phyloP scores from a whole-genome alignment of 2,888 invertebrate species.

The Drosophila engyochracea region DNA sequence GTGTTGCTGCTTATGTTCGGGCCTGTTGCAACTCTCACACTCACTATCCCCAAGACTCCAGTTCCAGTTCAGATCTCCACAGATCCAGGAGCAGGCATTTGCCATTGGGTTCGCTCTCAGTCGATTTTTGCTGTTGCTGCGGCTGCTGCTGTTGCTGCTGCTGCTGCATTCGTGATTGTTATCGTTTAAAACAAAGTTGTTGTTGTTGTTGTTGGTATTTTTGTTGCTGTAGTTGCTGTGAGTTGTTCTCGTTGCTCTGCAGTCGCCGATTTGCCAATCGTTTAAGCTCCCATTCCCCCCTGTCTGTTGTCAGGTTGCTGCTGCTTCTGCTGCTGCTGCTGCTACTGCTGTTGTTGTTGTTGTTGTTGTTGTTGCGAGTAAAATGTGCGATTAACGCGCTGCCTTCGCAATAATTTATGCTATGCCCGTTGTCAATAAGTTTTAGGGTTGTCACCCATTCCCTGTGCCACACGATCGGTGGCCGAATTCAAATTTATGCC shows the following conservation, averaged over 20 bases:
- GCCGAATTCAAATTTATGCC: constrained; percentile 62
- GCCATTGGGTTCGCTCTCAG: constrained; percentile 48
- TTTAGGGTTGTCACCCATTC: constrained; percentile 62
- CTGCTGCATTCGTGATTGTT: constrained; percentile 77
- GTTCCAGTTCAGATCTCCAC: constrained; percentile 21
- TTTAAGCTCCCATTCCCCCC: constrained; percentile 49
- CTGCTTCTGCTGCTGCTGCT: constrained; percentile 41
- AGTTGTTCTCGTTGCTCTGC: constrained; percentile 42
- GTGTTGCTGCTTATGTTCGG: constrained; percentile 82
- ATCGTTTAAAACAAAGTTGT: constrained; percentile 69
- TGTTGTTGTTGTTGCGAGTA: constrained; percentile 44
- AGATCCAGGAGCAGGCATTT: constrained; percentile 50
- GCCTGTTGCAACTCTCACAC: constrained; percentile 72
- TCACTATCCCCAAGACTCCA: constrained; percentile 35
- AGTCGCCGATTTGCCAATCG: constrained; percentile 63
- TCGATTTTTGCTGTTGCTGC: constrained; percentile 31
- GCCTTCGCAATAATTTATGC: constrained; percentile 76
- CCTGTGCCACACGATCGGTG: constrained; percentile 66
- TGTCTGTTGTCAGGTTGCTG: constrained; percentile 24
- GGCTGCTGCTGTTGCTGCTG: constrained; percentile 43
- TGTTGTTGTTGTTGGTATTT: constrained; percentile 40
- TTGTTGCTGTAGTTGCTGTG: constrained; percentile 47
- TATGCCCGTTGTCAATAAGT: constrained; percentile 61
- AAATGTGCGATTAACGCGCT: constrained; percentile 77
- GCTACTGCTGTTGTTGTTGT: not conserved